A percentile compares a stretch with the other conserved stretches of the same genome.
phyloP scores from a whole-genome alignment of 2,797 vertebrate species.

The Sebastes hubbsi region DNA sequence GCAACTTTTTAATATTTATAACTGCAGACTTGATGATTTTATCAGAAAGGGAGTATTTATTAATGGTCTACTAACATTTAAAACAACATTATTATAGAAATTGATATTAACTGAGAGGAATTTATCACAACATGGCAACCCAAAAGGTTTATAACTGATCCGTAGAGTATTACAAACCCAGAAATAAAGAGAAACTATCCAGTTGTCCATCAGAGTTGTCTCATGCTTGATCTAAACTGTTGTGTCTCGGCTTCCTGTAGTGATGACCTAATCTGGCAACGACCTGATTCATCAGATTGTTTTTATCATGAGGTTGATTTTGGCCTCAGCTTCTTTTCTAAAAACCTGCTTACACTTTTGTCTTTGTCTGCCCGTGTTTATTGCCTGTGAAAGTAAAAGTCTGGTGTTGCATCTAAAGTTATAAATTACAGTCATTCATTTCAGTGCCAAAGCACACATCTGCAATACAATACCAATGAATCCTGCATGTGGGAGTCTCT shows the following conservation, averaged over 20 bases:
- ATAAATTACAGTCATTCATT: neutral
- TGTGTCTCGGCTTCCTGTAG: neutral
- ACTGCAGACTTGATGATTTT: neutral
- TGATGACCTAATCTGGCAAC: neutral
- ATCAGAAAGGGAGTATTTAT: neutral
- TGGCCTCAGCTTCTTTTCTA: neutral
- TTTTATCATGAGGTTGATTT: neutral
- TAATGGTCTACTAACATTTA: neutral
- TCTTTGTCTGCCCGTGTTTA: neutral
- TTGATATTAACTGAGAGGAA: neutral
- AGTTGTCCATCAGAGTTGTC: neutral
- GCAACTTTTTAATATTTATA: neutral
- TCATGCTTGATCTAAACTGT: neutral
- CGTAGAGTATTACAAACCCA: too few relatives aligned
- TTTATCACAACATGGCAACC: neutral
- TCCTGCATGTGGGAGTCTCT: neutral
- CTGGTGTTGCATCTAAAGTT: neutral
- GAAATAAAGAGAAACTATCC: neutral
- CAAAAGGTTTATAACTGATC: neutral
- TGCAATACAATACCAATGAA: neutral
- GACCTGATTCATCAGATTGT: neutral
- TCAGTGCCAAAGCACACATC: constrained; percentile 11
- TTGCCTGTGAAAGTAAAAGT: neutral
- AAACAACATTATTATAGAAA: neutral
- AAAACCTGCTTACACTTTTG: neutral